Conservation (phyloP, 2,113 vertebrate genomes). For the Nothocercus julius region DNA sequence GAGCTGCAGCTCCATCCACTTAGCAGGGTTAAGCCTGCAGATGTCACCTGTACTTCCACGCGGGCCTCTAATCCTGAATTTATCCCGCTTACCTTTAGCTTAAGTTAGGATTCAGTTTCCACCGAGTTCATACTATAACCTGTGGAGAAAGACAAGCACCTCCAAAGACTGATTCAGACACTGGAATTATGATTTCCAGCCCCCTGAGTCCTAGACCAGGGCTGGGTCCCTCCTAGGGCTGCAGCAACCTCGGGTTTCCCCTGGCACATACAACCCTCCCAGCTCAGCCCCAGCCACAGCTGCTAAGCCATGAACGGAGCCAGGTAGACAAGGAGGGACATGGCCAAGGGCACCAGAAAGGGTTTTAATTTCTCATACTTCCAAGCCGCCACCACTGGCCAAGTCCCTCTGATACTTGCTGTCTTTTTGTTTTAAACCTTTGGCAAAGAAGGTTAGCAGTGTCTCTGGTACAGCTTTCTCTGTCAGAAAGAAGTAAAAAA, state of each 20-base stretch:
- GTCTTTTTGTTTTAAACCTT: not conserved
- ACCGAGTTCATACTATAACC: not conserved
- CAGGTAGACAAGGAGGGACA: not conserved
- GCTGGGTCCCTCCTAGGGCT: not conserved
- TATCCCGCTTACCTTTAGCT: not conserved
- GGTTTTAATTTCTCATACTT: not conserved
- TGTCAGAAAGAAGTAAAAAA: not conserved
- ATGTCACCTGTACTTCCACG: not conserved
- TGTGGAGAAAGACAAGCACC: not conserved
- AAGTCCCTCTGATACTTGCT: not conserved
- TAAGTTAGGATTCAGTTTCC: not conserved
- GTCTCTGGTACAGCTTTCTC: not conserved
- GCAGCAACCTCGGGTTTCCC: not conserved
- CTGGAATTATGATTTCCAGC: not conserved
- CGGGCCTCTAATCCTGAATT: not conserved
- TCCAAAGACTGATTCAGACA: not conserved
- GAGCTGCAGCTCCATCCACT: not conserved
- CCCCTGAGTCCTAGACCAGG: fast-evolving
- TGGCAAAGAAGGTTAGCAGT: not conserved
- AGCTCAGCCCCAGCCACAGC: not conserved
- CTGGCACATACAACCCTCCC: not conserved
- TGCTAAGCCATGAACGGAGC: not conserved
- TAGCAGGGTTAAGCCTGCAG: not conserved
- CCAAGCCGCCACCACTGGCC: not conserved
- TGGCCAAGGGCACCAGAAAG: not conserved